Evolutionary conservation across 1,140 invertebrate species (phyloP).

Genomic region (Drosophila malerkotliana): DNA sequence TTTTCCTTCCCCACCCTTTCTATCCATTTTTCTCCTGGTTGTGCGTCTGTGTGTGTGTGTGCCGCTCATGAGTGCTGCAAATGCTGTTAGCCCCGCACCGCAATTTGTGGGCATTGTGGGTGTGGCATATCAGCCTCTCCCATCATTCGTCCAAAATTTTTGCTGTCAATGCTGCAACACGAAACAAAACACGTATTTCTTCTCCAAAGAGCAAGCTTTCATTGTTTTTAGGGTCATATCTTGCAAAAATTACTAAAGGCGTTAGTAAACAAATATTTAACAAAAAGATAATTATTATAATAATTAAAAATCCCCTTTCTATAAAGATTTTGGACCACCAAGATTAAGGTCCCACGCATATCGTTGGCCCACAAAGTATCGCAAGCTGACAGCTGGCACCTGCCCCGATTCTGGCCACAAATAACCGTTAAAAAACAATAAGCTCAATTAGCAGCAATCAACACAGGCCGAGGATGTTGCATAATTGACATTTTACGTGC

Average conservation of each 20-base stretch:
- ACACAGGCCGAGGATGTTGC: slow-evolving; percentile 35
- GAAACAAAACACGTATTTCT: slow-evolving; percentile 17
- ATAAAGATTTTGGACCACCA: slow-evolving; percentile 17
- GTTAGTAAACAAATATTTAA: too few species aligned
- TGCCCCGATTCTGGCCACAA: slow-evolving; percentile 34
- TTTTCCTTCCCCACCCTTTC: slow-evolving; percentile 1
- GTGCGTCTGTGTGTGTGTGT: slow-evolving; percentile 11
- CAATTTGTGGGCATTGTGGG: slow-evolving; percentile 79
- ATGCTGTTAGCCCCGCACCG: slow-evolving; percentile 72
- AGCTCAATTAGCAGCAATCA: slow-evolving; percentile 73
- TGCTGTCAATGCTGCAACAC: slow-evolving; percentile 28
- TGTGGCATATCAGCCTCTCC: slow-evolving; percentile 72
- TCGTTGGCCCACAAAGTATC: slow-evolving; percentile 26
- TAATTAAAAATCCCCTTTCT: too few species aligned
- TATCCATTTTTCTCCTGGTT: not conserved
- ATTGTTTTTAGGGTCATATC: too few species aligned
- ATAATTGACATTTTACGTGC: slow-evolving; percentile 73
- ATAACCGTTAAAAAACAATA: slow-evolving; percentile 73
- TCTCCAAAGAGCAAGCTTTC: not conserved
- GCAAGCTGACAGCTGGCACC: slow-evolving; percentile 45
- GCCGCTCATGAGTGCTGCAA: slow-evolving; percentile 68
- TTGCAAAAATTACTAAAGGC: too few species aligned
- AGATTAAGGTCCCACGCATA: slow-evolving; percentile 46
- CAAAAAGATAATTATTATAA: too few species aligned
- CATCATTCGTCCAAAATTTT: slow-evolving; percentile 74